phyloP scores from a whole-genome alignment of 92 coral and sea anemone species.

The Diadumene lineata region DNA sequence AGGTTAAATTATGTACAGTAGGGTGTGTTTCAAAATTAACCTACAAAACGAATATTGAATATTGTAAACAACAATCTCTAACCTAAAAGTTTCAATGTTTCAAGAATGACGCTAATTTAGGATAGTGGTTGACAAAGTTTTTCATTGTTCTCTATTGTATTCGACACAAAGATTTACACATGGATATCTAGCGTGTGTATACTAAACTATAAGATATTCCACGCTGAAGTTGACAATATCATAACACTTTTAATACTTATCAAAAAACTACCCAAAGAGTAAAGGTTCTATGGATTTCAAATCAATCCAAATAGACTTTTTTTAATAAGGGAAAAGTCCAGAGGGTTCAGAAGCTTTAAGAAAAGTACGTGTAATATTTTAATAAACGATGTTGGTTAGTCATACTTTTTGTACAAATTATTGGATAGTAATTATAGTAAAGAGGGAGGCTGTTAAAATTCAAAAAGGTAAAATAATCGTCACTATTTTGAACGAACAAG shows the following conservation, averaged over 20 bases:
- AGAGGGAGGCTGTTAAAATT: not conserved
- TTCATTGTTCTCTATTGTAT: not conserved
- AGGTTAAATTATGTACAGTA: not conserved
- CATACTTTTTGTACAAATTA: not conserved
- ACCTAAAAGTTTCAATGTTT: not conserved
- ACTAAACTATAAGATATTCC: not conserved
- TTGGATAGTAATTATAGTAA: not conserved
- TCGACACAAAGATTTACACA: not conserved
- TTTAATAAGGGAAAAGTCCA: too few species aligned
- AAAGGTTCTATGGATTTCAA: too few species aligned
- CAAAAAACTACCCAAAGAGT: too few species aligned
- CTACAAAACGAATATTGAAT: not conserved
- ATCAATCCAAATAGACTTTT: too few species aligned
- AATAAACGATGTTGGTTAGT: too few species aligned
- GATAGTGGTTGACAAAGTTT: not conserved
- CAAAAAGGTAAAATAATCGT: not conserved
- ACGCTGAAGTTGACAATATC: not conserved
- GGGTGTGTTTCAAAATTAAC: not conserved
- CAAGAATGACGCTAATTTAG: not conserved
- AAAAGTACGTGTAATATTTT: too few species aligned
- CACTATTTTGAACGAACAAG: not conserved
- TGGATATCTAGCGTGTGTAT: not conserved
- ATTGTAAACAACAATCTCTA: not conserved
- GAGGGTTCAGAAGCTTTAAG: too few species aligned
- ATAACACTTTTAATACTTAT: too few species aligned